Percentiles rank a stretch among this genome's conserved stretches.
These are phyloP conservation scores for Paramacrobiotus metropolitanus DNA, from an alignment of 1,140 invertebrate genomes.

Conservation along the genomic window DNA sequence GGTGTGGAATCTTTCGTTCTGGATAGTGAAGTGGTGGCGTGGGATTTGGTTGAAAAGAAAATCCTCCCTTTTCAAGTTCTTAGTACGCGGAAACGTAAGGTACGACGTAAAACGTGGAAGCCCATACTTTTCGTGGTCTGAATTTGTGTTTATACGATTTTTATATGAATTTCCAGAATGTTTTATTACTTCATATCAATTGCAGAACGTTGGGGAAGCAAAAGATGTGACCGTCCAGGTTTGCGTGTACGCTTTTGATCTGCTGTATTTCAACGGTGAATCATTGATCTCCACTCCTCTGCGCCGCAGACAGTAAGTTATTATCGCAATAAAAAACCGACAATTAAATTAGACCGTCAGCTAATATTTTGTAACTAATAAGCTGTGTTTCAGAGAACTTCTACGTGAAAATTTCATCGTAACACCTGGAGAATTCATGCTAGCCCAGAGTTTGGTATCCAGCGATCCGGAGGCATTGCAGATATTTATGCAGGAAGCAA, in stretches of 20 bases:
- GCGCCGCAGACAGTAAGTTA: constrained; percentile 41
- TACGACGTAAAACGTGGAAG: constrained; percentile 17
- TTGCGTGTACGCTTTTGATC: constrained; percentile 90
- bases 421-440: constrained; percentile 54
- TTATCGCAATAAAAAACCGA: constrained; percentile 49
- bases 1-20: constrained; percentile 60
- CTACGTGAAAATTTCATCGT: neutral
- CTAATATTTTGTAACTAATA: neutral
- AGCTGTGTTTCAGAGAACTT: constrained; percentile 16
- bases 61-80: constrained; percentile 94
- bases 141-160: constrained; percentile 3
- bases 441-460: constrained; percentile 62
- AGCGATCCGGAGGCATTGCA: constrained; percentile 72
- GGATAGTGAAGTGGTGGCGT: constrained; percentile 92
- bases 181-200: constrained; percentile 13
- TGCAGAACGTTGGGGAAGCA: constrained; percentile 51
- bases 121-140: constrained; percentile 7
- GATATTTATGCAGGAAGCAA: constrained; percentile 79
- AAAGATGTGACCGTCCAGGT: constrained; percentile 95
- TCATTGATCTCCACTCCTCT: constrained; percentile 59
- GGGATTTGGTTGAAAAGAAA: constrained; percentile 61
- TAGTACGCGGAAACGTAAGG: constrained; percentile 82
- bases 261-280: constrained; percentile 76
- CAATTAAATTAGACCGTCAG: too few species aligned
- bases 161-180: too few species aligned